These are phyloP conservation scores for Rhyacophila evoluta DNA, from an alignment of 2,888 invertebrate genomes.

Conservation along the genomic window DNA sequence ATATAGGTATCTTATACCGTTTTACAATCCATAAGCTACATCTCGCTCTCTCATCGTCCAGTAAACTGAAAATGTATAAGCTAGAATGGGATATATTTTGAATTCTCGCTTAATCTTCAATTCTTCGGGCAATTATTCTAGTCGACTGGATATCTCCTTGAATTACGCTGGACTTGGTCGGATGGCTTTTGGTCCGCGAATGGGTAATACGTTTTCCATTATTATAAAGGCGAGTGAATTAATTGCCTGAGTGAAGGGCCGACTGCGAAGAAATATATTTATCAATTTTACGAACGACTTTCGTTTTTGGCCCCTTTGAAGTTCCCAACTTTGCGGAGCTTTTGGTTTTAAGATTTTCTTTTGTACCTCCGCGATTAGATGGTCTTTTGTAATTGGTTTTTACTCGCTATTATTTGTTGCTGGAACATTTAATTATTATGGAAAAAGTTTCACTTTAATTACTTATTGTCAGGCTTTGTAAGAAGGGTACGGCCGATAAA, in stretches of 20 bases:
- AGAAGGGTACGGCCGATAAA: not conserved
- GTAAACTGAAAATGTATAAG: not conserved
- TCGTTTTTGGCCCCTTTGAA: conserved; percentile 22
- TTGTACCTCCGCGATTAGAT: conserved; percentile 3
- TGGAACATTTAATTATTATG: not conserved
- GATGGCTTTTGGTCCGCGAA: conserved; percentile 51
- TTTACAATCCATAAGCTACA: not conserved
- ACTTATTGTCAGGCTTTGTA: not conserved
- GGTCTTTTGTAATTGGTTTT: conserved; percentile 16
- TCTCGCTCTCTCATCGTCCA: not conserved
- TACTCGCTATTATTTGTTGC: conserved; percentile 24
- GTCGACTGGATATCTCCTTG: conserved; percentile 51
- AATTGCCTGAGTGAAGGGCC: conserved; percentile 51
- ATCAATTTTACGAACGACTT: conserved; percentile 41
- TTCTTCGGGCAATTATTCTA: conserved; percentile 48
- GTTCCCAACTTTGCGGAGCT: conserved; percentile 8
- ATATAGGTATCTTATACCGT: not conserved
- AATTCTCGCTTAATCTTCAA: not conserved
- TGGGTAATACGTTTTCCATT: conserved; percentile 53
- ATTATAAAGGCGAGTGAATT: conserved; percentile 53
- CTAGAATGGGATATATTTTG: not conserved
- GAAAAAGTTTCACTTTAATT: not conserved
- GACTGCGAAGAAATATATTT: conserved; percentile 45
- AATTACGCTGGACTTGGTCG: conserved; percentile 52
- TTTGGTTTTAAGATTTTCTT: conserved; percentile 22